Evolutionary conservation across 2,888 invertebrate genomes (phyloP).

Genomic region (Eumacrocentrus americanus): DNA sequence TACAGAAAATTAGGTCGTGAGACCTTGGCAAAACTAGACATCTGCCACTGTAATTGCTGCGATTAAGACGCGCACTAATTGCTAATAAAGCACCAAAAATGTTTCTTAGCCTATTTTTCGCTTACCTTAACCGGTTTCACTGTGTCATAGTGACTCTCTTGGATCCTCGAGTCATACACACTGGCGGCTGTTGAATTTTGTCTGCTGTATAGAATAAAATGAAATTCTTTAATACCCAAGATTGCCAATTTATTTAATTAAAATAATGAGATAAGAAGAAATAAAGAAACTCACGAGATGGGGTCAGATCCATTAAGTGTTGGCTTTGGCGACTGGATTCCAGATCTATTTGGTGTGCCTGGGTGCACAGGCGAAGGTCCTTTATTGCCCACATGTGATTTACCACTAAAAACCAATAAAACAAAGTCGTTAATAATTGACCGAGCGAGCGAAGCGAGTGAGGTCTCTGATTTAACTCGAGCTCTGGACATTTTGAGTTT

Average conservation of each 20-base stretch:
- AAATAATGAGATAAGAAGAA: background rate
- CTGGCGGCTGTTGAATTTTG: slow-evolving; percentile 50
- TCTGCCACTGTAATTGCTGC: background rate
- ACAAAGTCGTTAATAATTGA: no score
- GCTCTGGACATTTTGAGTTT: no score
- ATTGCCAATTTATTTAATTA: background rate
- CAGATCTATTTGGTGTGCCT: slow-evolving; percentile 53
- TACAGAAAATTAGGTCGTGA: background rate
- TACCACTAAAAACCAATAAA: slow-evolving; percentile 55
- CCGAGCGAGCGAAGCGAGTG: no score
- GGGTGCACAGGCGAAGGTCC: slow-evolving; percentile 57
- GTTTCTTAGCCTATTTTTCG: background rate
- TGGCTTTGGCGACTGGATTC: slow-evolving; percentile 58
- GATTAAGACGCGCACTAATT: background rate
- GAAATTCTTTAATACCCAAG: slow-evolving; percentile 6
- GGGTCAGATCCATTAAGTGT: slow-evolving; percentile 55
- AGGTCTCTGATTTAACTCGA: no score
- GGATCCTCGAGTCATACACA: slow-evolving; percentile 52
- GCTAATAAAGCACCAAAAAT: background rate
- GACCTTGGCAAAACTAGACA: background rate
- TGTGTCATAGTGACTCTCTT: slow-evolving; percentile 59
- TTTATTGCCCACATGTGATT: slow-evolving; percentile 55
- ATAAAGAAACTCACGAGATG: slow-evolving; percentile 45
- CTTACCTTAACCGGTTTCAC: slow-evolving; percentile 59
- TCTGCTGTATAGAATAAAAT: slow-evolving; percentile 37